Base-by-base conservation (phyloP, 2,113 vertebrate genomes). In the Falco punctatus region DNA sequence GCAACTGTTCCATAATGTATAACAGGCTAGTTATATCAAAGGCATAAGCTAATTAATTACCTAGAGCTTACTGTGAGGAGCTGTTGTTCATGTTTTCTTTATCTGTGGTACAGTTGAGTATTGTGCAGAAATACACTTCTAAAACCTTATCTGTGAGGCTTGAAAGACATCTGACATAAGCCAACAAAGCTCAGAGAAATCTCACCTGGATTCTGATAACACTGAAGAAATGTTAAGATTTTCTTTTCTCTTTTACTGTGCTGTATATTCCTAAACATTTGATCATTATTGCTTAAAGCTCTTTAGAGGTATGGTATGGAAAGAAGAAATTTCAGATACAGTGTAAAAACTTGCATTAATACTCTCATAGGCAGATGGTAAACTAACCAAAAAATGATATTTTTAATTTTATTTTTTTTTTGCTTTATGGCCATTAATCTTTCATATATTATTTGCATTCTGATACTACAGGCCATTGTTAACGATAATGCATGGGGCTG, bases 11-110 rank as follows among this genome's bases (percentile, higher is more conserved):
- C 52, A 3, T 64, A 49, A 57, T 73, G 49, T 85, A n/a, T 59
- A 80, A 55, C 49, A 66, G 61, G 10, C 81, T 94, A 91, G 90
- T 95, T 93, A 48, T 84, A 78, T 24, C 69, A 81, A 92, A 92
- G 54, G 5, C 21, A 48, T 20, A 9, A 75, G 20, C 35, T 74
- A 61, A 85, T 77, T 91, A 87, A 64, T 81, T 95, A 30, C 35
- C 48, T 94, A 69, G 35, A 54, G 49, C 49, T 86, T 18, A 40
- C 65, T 78, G 27, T 77, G 79, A 59, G 52, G 42, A 81, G 59
- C 26, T 91, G 19, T 66, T 90, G 21, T 81, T 49, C 19, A 72
- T 33, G 15, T 71, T 95, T 66, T 75, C 72, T 94, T 88, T 80
- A 72, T 91, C 85, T 91, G 28, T 49, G 21, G 19, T 65, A 52